Base-by-base conservation (phyloP, 2,888 invertebrate genomes). In the Drosophila pseudotakahashii region DNA sequence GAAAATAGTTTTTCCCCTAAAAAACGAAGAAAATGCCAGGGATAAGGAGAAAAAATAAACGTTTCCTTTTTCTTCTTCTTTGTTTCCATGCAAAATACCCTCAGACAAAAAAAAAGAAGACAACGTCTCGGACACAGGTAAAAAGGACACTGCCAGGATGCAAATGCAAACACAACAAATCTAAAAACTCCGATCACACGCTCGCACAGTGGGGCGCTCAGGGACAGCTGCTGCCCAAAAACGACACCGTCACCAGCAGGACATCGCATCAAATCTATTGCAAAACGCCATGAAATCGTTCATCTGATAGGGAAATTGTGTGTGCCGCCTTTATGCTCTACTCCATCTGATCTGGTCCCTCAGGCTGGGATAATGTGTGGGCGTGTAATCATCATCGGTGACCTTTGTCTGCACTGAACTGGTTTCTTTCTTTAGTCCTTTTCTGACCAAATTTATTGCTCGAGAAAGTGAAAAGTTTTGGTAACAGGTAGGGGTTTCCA, bases 241-340 rank as follows among this genome's bases (percentile, higher is more conserved):
- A 66, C 30, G 48, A 66, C 58, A 67, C 58, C 77, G 58, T 37
- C 57, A 76, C 23, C 61, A 61, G 77, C 57, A 67, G 70, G 70
- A 73, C 64, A 69, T 66, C 61, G 54, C 60, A 62, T 83, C 80
- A 78, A 76, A 89, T 88, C 86, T 88, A 67, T 67, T 66, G 73
- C 80, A 74, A 75, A 77, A 75, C 71, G 75, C 78, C 86, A 78
- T 82, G 88, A 85, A 89, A 86, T 89, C 66, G 62, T 60, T 62
- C 53, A 88, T 76, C 76, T 72, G 87, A 81, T 81, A 88, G 51
- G 81, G 74, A 81, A 78, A 85, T 78, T 53, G 63, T 70, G 44
- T 62, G 42, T 50, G 34, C 41, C 37, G 34, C n/a, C n/a, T 41
- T 34, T 16, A 50, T 32, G 30, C 51, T 13, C 34, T 30, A n/a